Conservation (phyloP, 2,888 invertebrate genomes). For the Volucella bombylans region DNA sequence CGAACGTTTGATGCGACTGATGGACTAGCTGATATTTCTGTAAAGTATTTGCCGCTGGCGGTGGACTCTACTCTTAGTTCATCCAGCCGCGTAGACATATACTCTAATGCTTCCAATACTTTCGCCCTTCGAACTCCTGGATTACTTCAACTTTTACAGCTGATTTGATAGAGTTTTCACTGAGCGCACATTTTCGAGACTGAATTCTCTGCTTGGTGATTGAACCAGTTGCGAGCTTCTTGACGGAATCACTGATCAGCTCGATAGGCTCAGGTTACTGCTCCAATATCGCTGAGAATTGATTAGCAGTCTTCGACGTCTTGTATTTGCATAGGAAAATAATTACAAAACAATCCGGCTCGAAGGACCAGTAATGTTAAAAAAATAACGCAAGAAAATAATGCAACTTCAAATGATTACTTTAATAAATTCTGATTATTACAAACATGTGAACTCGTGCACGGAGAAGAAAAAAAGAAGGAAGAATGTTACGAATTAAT, state of each 20-base stretch:
- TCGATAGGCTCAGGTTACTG: conserved; percentile 12
- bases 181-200: neutral
- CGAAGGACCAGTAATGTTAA: too few relatives aligned
- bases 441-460: too few relatives aligned
- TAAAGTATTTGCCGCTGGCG: too few relatives aligned
- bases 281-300: neutral
- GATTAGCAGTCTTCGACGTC: neutral
- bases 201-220: neutral
- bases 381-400: too few relatives aligned
- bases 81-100: neutral
- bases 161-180: neutral
- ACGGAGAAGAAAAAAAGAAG: too few relatives aligned
- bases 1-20: neutral
- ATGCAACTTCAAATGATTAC: too few relatives aligned
- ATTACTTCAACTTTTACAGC: conserved; percentile 3
- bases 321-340: too few relatives aligned
- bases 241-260: neutral
- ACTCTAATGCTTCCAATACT: neutral
- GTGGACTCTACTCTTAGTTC: neutral
- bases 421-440: too few relatives aligned
- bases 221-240: conserved; percentile 8
- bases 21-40: too few relatives aligned
- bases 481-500: too few relatives aligned
- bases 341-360: too few relatives aligned
- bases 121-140: neutral